Base-by-base conservation (phyloP, 2,797 vertebrate species). In the Clarias fuscus region DNA sequence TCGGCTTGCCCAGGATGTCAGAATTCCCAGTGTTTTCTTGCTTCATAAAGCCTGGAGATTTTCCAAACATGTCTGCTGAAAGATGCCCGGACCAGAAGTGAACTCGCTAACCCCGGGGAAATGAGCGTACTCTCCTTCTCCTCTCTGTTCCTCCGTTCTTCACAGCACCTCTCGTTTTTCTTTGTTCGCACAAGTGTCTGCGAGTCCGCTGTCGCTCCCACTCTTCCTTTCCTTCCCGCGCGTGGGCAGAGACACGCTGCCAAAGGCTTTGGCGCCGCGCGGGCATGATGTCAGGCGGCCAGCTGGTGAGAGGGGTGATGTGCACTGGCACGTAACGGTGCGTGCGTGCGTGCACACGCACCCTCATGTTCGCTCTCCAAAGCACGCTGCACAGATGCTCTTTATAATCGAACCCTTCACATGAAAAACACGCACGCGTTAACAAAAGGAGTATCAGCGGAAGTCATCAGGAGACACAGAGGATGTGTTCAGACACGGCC, bases 271-370 rank as follows among this genome's bases (percentile, higher is more conserved):
- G 89, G 85, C 86, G 89, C 88, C 86, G 85, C 67, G 83, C 65
- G 84, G 88, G 85, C 88, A 88, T 90, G 88, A 90, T 90, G 89
- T 90, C 89, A 89, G 87, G 85, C 87, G 20, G 86, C 89, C 89
- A 90, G 89, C 89, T 90, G 89, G 88, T 90, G 84, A 89, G 86
- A 89, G 67, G 85, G 70, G 86, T 89, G 89, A 88, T 88, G 84
- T 85, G 88, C 86, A 86, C 88, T 90, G 89, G 85, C 89, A 89
- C 48, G 85, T 87, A 89, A 89, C 85, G 82, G 83, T 86, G 86
- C 84, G 86, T 81, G 87, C 83, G 62, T 79, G 76, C 81, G 78
- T 61, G 58, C 72, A 70, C 48, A 61, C 59, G 11, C 85, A 75
- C 59, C 81, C 81, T 70, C 84, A 71, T n/a, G 76, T 15, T 53